Conservation (phyloP, 1,140 invertebrate genomes). For the Calephelis nemesis region DNA sequence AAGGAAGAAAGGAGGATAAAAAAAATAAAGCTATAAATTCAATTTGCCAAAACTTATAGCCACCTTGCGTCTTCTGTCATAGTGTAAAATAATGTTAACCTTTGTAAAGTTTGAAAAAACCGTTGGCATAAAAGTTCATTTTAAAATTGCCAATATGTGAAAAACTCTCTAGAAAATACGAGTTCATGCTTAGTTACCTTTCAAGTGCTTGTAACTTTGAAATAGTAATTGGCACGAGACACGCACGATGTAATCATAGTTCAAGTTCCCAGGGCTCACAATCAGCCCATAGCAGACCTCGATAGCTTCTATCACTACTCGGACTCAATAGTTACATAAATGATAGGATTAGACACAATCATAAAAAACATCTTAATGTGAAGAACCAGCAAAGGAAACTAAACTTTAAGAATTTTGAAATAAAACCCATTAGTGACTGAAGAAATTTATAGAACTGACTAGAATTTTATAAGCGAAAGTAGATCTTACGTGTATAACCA, state of each 20-base stretch:
- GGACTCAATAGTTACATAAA: constrained; percentile 68
- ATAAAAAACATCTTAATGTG: constrained; percentile 38
- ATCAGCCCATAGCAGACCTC: constrained; percentile 37
- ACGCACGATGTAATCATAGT: constrained; percentile 34
- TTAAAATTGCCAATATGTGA: constrained; percentile 23
- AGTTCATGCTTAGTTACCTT: constrained; percentile 16
- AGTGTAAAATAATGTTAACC: too few relatives aligned
- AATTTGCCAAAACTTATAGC: too few relatives aligned
- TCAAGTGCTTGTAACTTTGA: constrained; percentile 13
- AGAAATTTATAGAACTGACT: constrained; percentile 33
- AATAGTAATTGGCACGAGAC: constrained; percentile 22
- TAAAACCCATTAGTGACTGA: neutral
- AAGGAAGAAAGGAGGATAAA: too few relatives aligned
- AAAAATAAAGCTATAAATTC: too few relatives aligned
- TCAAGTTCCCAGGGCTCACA: constrained; percentile 45
- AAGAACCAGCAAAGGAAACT: constrained; percentile 25
- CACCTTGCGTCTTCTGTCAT: too few relatives aligned
- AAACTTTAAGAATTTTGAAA: constrained; percentile 23
- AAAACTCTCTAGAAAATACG: neutral
- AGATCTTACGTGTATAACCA: constrained; percentile 45
- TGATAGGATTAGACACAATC: constrained; percentile 45
- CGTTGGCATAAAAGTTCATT: neutral
- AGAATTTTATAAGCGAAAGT: constrained; percentile 57
- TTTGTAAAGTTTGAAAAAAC: too few relatives aligned
- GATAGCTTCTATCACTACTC: constrained; percentile 42